Evolutionary conservation across 2,888 invertebrate genomes (phyloP).

Genomic region (Arctia plantaginis): DNA sequence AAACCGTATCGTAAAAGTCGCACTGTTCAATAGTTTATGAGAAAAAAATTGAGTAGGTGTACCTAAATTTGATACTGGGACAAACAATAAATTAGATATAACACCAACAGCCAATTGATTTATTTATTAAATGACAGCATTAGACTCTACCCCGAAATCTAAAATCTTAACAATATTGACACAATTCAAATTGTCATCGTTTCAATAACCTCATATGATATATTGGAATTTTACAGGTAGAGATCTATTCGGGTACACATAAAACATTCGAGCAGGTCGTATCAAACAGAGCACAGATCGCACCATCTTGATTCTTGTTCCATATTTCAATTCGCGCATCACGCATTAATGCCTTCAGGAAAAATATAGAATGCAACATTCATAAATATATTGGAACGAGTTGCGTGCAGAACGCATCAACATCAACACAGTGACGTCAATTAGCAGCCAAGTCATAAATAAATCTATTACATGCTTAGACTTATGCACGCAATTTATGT

Average conservation of each 20-base stretch:
- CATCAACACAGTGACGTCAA: constrained; percentile 65
- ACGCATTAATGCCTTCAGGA: constrained; percentile 74
- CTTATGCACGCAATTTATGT: constrained; percentile 30
- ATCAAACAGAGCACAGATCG: constrained; percentile 56
- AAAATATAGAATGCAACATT: constrained; percentile 74
- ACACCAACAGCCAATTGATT: not conserved
- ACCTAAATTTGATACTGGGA: not conserved
- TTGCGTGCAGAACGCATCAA: constrained; percentile 62
- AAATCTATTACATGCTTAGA: constrained; percentile 37
- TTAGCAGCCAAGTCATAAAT: constrained; percentile 63
- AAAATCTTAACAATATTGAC: constrained; percentile 5
- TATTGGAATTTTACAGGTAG: constrained; percentile 34
- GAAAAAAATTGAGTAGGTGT: not conserved
- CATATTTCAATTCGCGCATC: constrained; percentile 79
- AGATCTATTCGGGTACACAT: constrained; percentile 14
- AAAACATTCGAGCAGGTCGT: constrained; percentile 25
- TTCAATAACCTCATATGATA: constrained; percentile 27
- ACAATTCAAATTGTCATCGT: constrained; percentile 34
- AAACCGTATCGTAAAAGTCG: not conserved
- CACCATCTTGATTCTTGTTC: constrained; percentile 53
- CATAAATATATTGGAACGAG: constrained; percentile 67
- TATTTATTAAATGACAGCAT: not conserved
- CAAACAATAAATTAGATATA: not conserved
- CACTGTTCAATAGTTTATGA: not conserved
- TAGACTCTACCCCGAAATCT: not conserved